phyloP scores from a whole-genome alignment of 1,140 invertebrate species.

The Venustaconcha ellipsiformis region DNA sequence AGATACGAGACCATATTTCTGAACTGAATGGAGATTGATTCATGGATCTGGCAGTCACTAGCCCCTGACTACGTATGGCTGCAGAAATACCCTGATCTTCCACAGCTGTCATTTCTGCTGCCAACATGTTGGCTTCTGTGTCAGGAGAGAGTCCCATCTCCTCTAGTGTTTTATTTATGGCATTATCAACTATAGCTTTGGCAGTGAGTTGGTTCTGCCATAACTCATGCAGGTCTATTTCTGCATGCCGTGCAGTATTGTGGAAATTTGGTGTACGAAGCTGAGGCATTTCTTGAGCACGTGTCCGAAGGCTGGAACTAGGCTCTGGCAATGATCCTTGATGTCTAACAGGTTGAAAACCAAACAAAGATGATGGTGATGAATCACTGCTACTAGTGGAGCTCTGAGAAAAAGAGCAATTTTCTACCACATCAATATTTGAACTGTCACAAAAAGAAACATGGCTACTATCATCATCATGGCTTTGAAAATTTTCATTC shows the following conservation, averaged over 20 bases:
- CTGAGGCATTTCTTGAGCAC: constrained; percentile 4
- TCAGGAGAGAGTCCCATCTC: constrained; percentile 73
- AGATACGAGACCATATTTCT: background rate
- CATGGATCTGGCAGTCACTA: constrained; percentile 42
- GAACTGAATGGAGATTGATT: background rate
- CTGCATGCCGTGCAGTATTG: constrained; percentile 11
- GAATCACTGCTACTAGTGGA: background rate
- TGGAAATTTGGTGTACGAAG: constrained; percentile 4
- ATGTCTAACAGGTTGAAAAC: background rate
- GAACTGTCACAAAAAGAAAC: too few relatives aligned
- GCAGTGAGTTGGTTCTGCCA: constrained; percentile 81
- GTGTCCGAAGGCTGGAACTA: constrained; percentile 5
- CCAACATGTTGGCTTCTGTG: constrained; percentile 71
- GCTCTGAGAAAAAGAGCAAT: too few relatives aligned
- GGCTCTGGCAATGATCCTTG: background rate
- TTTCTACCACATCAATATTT: too few relatives aligned
- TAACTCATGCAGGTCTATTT: constrained; percentile 1
- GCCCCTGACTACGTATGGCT: constrained; percentile 76
- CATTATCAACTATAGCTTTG: constrained; percentile 80
- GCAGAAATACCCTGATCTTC: constrained; percentile 78
- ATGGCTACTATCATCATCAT: too few relatives aligned
- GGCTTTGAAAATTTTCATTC: too few relatives aligned
- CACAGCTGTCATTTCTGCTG: constrained; percentile 73
- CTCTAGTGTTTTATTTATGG: constrained; percentile 78
- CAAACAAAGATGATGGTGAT: background rate